Base-by-base conservation (phyloP, 37 sponge, comb jelly and placozoan genomes). In the Crambe crambe region DNA sequence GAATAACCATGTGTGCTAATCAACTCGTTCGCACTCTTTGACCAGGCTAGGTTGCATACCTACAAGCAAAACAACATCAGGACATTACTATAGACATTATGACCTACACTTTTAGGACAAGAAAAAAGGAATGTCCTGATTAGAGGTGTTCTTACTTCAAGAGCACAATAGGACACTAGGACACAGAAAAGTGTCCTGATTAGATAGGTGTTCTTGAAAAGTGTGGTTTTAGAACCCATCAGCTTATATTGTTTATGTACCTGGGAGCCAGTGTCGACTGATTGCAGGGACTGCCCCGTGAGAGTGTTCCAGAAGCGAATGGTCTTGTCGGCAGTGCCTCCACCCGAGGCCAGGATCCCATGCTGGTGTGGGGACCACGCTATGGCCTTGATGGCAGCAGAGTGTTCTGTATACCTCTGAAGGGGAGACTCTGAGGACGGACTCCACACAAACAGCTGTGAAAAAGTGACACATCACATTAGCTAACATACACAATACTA, bases 301-400 rank as follows among this genome's bases (percentile, higher is more conserved):
- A 88, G 56, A 12, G 87, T 88, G 81, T 98, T 98, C 96, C 96
- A 96, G 71, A 98, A 93, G 5, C 96, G 84, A 23, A 98, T 91
- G 26, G 89, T 89, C 42, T 87, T 70, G 57, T 98, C 99, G 1
- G 87, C 85, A 20, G 99, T 96, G n/a, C 99, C 99, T 17, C 99
- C 99, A 17, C 99, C 99, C 18, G 97, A 87, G 32, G 92, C 97
- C 63, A 98, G 78, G 10, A 96, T 60, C 31, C 90, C 89, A 68
- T 94, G 92, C 68, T 82, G 97, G 59, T 98, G 96, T 0, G 99
- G 99, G 1, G 96, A 98, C 99, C 99, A 98, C 29, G 99, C 87
- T 17, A 98, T 73, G 26, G 99, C 99, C 77, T 98, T 98, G 47
- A 98, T 91, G 26, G 99, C 99, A 22, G 99, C 99, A 1, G 65